Evolutionary conservation across 2,888 invertebrate genomes (phyloP).

Genomic region (Malachius bipustulatus): DNA sequence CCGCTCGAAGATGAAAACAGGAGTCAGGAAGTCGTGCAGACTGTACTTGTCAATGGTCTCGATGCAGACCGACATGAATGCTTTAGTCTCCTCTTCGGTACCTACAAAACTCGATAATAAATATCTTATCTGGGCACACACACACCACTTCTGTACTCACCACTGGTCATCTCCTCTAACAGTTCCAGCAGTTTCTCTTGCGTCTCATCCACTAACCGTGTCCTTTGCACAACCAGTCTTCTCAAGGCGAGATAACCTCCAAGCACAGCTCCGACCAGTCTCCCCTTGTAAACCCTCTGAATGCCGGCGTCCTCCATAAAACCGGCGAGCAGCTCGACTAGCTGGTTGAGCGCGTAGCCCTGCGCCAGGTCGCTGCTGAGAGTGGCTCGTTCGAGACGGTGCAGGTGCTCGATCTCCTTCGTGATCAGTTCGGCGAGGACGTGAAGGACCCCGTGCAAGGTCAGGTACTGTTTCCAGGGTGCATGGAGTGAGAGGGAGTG

Average conservation of each 20-base stretch:
- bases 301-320: conserved; percentile 82
- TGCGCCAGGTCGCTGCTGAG: conserved; percentile 89
- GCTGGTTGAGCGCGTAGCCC: conserved; percentile 79
- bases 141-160: conserved; percentile 32
- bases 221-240: conserved; percentile 86
- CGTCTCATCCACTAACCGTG: conserved; percentile 89
- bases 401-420: conserved; percentile 78
- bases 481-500: conserved; percentile 72
- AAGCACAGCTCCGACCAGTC: conserved; percentile 78
- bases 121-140: background rate
- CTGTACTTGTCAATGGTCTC: conserved; percentile 89
- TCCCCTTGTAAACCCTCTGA: conserved; percentile 79
- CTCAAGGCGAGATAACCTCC: conserved; percentile 88
- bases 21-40: conserved; percentile 85
- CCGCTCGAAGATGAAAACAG: conserved; percentile 94
- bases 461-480: conserved; percentile 91
- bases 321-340: conserved; percentile 72
- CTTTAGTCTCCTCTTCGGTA: conserved; percentile 89
- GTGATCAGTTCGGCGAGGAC: conserved; percentile 78
- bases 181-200: conserved; percentile 88
- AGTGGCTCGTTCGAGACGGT: conserved; percentile 82
- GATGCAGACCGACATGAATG: conserved; percentile 95
- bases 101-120: too few relatives aligned
- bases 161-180: conserved; percentile 90
- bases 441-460: conserved; percentile 72